Conservation (phyloP, 1,140 invertebrate genomes). For the Chymomyza costata region DNA sequence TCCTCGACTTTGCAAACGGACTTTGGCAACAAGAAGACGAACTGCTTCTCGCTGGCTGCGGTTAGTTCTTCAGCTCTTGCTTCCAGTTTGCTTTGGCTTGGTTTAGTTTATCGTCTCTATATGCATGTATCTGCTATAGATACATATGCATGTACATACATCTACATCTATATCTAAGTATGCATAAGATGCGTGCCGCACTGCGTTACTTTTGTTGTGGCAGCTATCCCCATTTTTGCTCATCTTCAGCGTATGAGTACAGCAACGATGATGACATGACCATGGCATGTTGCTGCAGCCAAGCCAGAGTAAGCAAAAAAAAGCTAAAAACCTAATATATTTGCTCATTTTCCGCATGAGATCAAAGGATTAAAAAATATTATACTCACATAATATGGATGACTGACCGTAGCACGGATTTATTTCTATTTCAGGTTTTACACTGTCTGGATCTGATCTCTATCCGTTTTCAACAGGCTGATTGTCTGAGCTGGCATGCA, state of each 20-base stretch:
- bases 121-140: conserved; percentile 2
- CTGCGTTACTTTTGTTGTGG: conserved; percentile 20
- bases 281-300: conserved; percentile 35
- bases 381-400: neutral
- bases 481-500: conserved; percentile 16
- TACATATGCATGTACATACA: conserved; percentile 6
- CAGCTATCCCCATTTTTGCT: conserved; percentile 53
- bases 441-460: conserved; percentile 23
- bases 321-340: conserved; percentile 39
- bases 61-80: neutral
- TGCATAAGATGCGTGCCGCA: conserved; percentile 15
- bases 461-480: conserved; percentile 26
- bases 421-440: too few relatives aligned
- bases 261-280: conserved; percentile 56
- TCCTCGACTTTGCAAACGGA: conserved; percentile 71
- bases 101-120: too few relatives aligned
- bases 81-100: conserved; percentile 9
- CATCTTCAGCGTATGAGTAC: conserved; percentile 47
- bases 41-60: conserved; percentile 5
- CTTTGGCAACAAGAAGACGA: conserved; percentile 47
- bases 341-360: conserved; percentile 63
- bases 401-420: conserved; percentile 1
- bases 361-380: conserved; percentile 57
- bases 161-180: conserved; percentile 19
- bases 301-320: conserved; percentile 13